A percentile compares a stretch with the other conserved stretches of the same genome.
phyloP scores from a whole-genome alignment of 2,888 invertebrate species.

The Archips crataeganus region DNA sequence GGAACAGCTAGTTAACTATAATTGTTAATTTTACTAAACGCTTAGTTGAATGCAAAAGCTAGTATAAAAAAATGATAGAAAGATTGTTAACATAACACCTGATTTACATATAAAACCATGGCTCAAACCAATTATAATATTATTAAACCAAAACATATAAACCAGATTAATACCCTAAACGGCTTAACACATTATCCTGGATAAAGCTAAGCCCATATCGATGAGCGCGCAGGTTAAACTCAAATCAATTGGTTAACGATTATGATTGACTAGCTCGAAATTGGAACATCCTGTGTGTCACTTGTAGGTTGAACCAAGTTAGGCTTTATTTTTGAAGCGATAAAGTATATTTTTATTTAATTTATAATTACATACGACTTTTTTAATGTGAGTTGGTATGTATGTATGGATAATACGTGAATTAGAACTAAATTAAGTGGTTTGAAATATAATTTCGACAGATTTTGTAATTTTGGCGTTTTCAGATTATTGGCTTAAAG shows the following conservation, averaged over 20 bases:
- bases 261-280: not conserved
- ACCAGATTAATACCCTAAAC: conserved; percentile 22
- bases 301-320: not conserved
- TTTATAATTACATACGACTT: not conserved
- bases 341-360: not conserved
- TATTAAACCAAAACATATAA: conserved; percentile 1
- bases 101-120: not conserved
- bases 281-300: not conserved
- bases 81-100: no score
- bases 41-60: no score
- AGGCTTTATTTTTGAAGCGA: not conserved
- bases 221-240: conserved; percentile 11
- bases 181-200: conserved; percentile 6
- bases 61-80: no score
- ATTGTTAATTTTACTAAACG: no score
- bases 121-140: not conserved
- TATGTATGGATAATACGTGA: not conserved
- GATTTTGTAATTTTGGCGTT: no score
- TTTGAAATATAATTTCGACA: no score
- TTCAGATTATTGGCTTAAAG: no score
- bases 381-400: not conserved
- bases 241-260: conserved; percentile 11
- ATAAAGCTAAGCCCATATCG: conserved; percentile 11
- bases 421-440: no score
- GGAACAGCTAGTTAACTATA: no score